A percentile compares a stretch with the other conserved stretches of the same genome.
These are phyloP conservation scores for Whitmania pigra DNA, from an alignment of 1,140 invertebrate species.

Conservation along the genomic window DNA sequence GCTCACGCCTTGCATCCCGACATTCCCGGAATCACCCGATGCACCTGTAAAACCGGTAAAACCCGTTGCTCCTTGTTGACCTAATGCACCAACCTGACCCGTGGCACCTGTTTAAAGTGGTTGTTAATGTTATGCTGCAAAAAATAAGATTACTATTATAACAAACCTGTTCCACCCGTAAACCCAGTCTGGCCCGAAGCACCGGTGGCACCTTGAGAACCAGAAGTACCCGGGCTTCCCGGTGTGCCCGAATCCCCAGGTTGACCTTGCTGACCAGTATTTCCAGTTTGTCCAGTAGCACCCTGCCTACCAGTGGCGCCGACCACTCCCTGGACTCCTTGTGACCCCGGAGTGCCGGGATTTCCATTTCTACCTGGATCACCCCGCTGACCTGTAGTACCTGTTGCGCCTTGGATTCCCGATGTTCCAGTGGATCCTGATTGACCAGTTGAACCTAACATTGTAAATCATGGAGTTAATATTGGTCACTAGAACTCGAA, in stretches of 20 bases:
- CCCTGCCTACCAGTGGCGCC: conserved; percentile 9
- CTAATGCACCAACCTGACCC: not conserved
- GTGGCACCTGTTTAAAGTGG: no score
- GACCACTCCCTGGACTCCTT: not conserved
- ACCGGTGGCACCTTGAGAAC: conserved; percentile 34
- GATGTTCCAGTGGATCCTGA: conserved; percentile 8
- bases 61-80: not conserved
- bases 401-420: conserved; percentile 1
- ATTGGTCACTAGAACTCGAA: no score
- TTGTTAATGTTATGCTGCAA: no score
- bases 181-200: conserved; percentile 31
- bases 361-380: conserved; percentile 35
- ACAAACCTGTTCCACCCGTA: conserved; percentile 38
- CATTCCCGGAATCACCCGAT: not conserved
- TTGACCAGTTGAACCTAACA: not conserved
- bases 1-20: no score
- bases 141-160: no score
- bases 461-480: no score
- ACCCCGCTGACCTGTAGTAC: conserved; percentile 35
- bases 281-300: conserved; percentile 2
- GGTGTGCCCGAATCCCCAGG: conserved; percentile 6
- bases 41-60: not conserved
- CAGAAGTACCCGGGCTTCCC: conserved; percentile 7
- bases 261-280: not conserved
- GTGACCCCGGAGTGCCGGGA: conserved; percentile 9